Conservation (phyloP, 2,888 invertebrate species). For the Cheilosia vulpina region DNA sequence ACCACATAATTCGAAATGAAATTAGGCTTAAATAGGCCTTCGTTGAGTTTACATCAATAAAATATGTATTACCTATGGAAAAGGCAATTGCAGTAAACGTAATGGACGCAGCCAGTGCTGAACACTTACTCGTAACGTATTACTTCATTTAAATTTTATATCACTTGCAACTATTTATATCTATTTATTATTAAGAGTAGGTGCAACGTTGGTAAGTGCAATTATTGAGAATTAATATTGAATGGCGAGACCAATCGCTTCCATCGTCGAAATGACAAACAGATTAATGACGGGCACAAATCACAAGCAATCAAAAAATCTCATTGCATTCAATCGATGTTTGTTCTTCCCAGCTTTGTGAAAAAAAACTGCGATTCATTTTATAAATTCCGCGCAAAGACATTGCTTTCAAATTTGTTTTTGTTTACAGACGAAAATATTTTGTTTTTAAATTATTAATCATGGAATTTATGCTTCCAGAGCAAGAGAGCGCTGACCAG, state of each 20-base stretch:
- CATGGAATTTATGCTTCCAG: conserved; percentile 31
- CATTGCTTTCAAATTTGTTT: neutral
- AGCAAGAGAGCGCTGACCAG: conserved; percentile 49
- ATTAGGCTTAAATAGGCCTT: no score
- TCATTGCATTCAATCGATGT: neutral
- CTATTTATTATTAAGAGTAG: neutral
- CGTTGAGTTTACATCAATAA: no score
- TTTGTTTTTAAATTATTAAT: conserved; percentile 16
- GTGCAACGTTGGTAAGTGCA: conserved; percentile 8
- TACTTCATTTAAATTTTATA: conserved; percentile 18
- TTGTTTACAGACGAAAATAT: conserved; percentile 36
- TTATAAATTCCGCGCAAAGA: neutral
- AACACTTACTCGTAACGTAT: no score
- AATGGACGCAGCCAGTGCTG: conserved; percentile 8
- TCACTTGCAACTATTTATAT: conserved; percentile 5
- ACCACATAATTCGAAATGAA: no score
- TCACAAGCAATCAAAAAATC: conserved; percentile 10
- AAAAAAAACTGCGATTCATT: neutral
- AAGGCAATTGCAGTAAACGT: no score
- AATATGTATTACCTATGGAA: no score
- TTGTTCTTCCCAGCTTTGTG: neutral
- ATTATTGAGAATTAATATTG: conserved; percentile 37
- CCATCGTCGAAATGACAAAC: conserved; percentile 12
- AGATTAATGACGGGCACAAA: conserved; percentile 31
- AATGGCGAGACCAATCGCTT: conserved; percentile 17